These are phyloP conservation scores for Drosophila kuntzei DNA, from an alignment of 2,888 invertebrate genomes.

Conservation along the genomic window DNA sequence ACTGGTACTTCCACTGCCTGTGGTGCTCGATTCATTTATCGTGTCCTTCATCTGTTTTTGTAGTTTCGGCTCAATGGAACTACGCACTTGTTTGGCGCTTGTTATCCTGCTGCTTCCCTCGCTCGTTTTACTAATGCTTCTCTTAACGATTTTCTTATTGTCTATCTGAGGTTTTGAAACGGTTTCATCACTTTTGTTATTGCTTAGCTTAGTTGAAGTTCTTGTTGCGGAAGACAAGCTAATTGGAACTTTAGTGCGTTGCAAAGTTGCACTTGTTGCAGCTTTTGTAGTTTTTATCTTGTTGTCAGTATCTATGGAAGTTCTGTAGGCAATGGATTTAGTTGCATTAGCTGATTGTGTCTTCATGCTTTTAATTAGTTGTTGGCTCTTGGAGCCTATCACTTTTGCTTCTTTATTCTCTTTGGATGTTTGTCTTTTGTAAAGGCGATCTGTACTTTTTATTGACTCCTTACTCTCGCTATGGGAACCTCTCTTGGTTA, in stretches of 20 bases:
- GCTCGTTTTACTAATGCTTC: constrained; percentile 42
- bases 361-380: constrained; percentile 74
- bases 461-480: constrained; percentile 71
- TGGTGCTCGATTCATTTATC: constrained; percentile 75
- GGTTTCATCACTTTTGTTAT: constrained; percentile 62
- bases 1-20: constrained; percentile 75
- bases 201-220: constrained; percentile 63
- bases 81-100: constrained; percentile 36
- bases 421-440: constrained; percentile 69
- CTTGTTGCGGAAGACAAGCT: constrained; percentile 69
- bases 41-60: constrained; percentile 81
- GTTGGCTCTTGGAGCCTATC: constrained; percentile 81
- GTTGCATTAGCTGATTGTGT: constrained; percentile 74
- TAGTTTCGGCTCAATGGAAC: constrained; percentile 64
- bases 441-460: constrained; percentile 63
- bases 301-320: constrained; percentile 78
- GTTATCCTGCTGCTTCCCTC: constrained; percentile 36
- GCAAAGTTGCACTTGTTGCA: constrained; percentile 30
- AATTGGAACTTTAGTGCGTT: constrained; percentile 74
- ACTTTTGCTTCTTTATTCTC: constrained; percentile 71
- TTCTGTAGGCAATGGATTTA: constrained; percentile 74
- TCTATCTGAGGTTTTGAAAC: constrained; percentile 69
- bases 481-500: constrained; percentile 59
- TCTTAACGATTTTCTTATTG: constrained; percentile 66
- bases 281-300: constrained; percentile 57